Conservation (phyloP, 2,113 vertebrate species). For the Sciurus niger region DNA sequence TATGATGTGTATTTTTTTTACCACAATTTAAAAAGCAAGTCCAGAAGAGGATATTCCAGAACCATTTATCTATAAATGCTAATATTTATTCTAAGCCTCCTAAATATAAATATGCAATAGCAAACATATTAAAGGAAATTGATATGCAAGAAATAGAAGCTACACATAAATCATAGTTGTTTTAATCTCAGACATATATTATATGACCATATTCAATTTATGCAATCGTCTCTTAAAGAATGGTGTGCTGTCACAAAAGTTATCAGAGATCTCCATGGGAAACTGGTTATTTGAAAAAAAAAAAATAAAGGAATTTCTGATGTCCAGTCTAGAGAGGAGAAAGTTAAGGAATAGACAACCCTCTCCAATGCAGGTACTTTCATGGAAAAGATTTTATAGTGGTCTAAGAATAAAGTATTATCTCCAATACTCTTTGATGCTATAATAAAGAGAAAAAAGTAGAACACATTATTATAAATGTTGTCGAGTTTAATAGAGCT, state of each 20-base stretch:
- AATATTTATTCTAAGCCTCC: slow-evolving; percentile 11
- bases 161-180: not conserved
- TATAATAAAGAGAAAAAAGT: not conserved
- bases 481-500: not conserved
- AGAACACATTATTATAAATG: not conserved
- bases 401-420: not conserved
- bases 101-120: not conserved
- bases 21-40: not conserved
- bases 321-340: not conserved
- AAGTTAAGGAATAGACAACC: not conserved
- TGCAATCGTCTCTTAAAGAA: not conserved
- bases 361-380: not conserved
- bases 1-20: not conserved
- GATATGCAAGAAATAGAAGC: not conserved
- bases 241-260: not conserved
- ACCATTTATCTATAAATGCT: not conserved
- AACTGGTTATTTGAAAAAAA: not conserved
- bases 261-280: not conserved
- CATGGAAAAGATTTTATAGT: not conserved
- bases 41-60: not conserved
- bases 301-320: not conserved
- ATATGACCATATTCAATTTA: not conserved
- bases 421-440: not conserved
- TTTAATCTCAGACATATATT: not conserved
- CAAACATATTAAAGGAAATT: not conserved